A percentile compares a stretch with the other conserved stretches of the same genome.
phyloP scores from a whole-genome alignment of 2,888 invertebrate genomes.

The Tiphia femorata region DNA sequence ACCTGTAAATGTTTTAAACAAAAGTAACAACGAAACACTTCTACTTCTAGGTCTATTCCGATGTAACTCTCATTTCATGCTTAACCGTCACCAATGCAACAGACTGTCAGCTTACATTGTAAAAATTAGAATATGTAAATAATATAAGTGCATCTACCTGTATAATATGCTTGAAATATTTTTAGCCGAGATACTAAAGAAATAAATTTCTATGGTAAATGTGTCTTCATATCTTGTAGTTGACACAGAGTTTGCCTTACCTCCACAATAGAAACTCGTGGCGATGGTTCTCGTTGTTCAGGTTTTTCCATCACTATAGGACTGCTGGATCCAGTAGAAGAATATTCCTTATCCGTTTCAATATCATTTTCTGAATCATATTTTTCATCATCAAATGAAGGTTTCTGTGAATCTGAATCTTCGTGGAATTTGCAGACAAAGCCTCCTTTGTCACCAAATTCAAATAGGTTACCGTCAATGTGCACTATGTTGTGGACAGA shows the following conservation, averaged over 20 bases:
- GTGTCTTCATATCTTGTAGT: too few relatives aligned
- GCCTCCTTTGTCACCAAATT: slow-evolving; percentile 46
- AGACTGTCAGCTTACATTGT: too few relatives aligned
- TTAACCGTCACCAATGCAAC: slow-evolving; percentile 43
- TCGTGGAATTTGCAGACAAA: slow-evolving; percentile 56
- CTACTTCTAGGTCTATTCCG: too few relatives aligned
- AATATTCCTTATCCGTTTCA: slow-evolving; percentile 54
- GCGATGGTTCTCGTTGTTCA: slow-evolving; percentile 52
- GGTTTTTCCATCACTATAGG: slow-evolving; percentile 44
- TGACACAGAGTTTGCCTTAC: slow-evolving; percentile 61
- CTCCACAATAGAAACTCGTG: slow-evolving; percentile 63
- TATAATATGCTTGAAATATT: slow-evolving; percentile 5
- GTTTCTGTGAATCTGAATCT: slow-evolving; percentile 33
- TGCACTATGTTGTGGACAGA: slow-evolving; percentile 44
- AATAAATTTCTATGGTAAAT: slow-evolving; percentile 7
- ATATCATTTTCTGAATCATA: slow-evolving; percentile 53
- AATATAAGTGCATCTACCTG: too few relatives aligned
- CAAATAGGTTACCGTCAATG: slow-evolving; percentile 53
- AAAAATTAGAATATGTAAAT: too few relatives aligned
- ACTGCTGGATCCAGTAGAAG: slow-evolving; percentile 54
- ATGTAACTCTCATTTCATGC: slow-evolving; percentile 32
- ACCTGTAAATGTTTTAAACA: neutral
- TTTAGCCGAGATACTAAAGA: too few relatives aligned
- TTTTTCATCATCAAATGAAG: slow-evolving; percentile 43
- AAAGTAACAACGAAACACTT: slow-evolving; percentile 2